Base-by-base conservation (phyloP, 2,113 vertebrate genomes). In the Macquaria ambigua region DNA sequence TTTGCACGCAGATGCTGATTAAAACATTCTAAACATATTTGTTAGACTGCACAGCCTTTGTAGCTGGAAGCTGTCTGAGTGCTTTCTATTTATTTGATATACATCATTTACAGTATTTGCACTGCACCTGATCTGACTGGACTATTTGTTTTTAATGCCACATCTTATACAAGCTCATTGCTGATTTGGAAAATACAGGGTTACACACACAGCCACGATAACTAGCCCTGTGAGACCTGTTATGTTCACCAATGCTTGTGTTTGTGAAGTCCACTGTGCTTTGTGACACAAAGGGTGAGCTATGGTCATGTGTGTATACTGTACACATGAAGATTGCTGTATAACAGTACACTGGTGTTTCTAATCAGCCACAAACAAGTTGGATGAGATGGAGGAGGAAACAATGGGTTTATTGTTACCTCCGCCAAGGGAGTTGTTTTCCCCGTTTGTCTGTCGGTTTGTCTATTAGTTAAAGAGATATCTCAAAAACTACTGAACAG, bases 321-420 rank as follows among this genome's bases (percentile, higher is more conserved):
- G 28, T 61, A 46, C 28, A 74, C 18, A 61, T 18, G 59, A 50
- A 62, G 12, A 71, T 50, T 41, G 43, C 62, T 18, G 43, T 61
- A 25, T 53, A 63, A 67, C 15, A 64, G 31, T 71, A 41, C 8
- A 61, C 56, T 67, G 31, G 46, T 79, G 64, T 88, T 89, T 85
- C 79, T 78, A 50, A 83, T 89, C 75, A 81, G 56, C 59, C 62
- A 80, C 59, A 41, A 79, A 61, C 41, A 87, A 79, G 53, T 59
- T n/a, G 28, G 25, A 86, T 41, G 63, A 63, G 61, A 70, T 20
- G 2, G 63, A 61, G 25, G n/a, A 48, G 48, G 50, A 56, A 81
- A 88, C 74, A 90, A 68, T 34, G 56, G n/a, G 14, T 74, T 81
- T 58, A 76, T 81, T 91, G 73, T 88, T 81, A 52, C 53, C 18